A percentile compares a stretch with the other conserved stretches of the same genome.
phyloP scores from a whole-genome alignment of 1,140 invertebrate species.

The Orius insidiosus region DNA sequence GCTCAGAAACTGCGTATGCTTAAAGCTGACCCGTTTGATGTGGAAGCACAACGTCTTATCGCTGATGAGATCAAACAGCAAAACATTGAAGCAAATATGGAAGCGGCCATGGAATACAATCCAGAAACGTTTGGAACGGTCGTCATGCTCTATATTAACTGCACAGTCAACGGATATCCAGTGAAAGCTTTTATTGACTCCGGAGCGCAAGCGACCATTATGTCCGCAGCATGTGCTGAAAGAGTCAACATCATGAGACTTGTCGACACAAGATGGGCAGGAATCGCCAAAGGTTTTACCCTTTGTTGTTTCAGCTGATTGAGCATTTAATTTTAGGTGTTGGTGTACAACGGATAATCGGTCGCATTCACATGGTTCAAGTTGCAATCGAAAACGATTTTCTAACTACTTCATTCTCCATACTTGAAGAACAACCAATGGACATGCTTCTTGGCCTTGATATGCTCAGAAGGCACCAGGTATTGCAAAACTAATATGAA shows the following conservation, averaged over 20 bases:
- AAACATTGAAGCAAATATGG: constrained; percentile 97
- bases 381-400: constrained; percentile 89
- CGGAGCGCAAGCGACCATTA: constrained; percentile 84
- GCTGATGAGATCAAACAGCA: constrained; percentile 89
- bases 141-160: constrained; percentile 93
- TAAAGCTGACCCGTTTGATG: constrained; percentile 86
- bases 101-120: constrained; percentile 94
- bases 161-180: constrained; percentile 84
- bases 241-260: constrained; percentile 90
- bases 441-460: constrained; percentile 95
- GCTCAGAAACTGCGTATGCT: constrained; percentile 71
- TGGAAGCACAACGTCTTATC: constrained; percentile 83
- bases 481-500: constrained; percentile 22
- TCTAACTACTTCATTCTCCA: constrained; percentile 89
- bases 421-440: constrained; percentile 95
- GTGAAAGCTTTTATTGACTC: constrained; percentile 98
- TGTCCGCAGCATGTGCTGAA: constrained; percentile 82
- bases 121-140: constrained; percentile 96
- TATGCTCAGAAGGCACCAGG: constrained; percentile 91
- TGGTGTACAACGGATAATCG: constrained; percentile 89
- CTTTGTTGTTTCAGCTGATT: background rate
- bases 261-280: constrained; percentile 86
- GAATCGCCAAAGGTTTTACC: constrained; percentile 52
- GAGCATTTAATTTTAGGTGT: constrained; percentile 51
- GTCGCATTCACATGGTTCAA: constrained; percentile 90